Evolutionary conservation across 2,888 invertebrate genomes (phyloP).

Genomic region (Pinctada fucata): DNA sequence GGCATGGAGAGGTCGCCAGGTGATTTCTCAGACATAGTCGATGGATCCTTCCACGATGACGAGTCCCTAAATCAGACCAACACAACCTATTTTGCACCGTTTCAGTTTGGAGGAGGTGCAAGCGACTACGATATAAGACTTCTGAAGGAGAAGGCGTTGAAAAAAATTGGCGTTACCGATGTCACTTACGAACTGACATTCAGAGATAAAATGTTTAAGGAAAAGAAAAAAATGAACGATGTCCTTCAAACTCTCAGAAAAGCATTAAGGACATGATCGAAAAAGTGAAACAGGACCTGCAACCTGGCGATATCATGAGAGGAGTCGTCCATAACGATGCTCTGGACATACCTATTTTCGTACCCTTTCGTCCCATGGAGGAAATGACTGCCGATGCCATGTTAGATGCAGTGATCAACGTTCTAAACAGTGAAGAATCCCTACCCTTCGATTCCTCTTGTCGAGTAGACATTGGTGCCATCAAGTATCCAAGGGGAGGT

Average conservation of each 20-base stretch:
- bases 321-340: no score
- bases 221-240: constrained; percentile 11
- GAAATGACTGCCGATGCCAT: no score
- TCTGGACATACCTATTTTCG: no score
- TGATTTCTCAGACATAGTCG: not conserved
- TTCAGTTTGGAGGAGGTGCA: constrained; percentile 2
- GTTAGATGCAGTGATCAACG: no score
- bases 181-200: constrained; percentile 6
- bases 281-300: no score
- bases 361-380: no score
- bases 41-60: not conserved
- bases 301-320: not conserved
- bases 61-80: not conserved
- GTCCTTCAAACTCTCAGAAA: not conserved
- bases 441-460: no score
- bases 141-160: not conserved
- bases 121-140: constrained; percentile 5
- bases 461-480: no score
- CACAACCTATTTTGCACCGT: not conserved
- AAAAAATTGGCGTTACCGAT: constrained; percentile 9
- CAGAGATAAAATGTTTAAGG: not conserved
- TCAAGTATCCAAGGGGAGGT: no score
- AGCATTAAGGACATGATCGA: not conserved
- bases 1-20: not conserved
- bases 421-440: no score